phyloP scores from a whole-genome alignment of 2,113 vertebrate species.

The Acinonyx jubatus region DNA sequence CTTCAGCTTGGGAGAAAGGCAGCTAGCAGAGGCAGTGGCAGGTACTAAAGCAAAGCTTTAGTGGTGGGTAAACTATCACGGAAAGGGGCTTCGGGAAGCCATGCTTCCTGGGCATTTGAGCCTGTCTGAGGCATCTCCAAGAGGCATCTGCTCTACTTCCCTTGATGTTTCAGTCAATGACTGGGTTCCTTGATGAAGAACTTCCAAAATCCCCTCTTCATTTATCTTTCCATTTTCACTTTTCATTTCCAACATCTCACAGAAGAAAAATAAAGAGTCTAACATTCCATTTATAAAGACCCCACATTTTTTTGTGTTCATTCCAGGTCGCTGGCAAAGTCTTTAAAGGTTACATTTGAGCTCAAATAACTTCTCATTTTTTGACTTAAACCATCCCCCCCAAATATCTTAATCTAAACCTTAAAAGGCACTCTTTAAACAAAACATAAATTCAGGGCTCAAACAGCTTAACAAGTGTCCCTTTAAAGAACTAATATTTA shows the following conservation, averaged over 20 bases:
- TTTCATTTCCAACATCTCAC: slow-evolving; percentile 54
- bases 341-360: background rate
- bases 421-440: slow-evolving; percentile 54
- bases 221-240: slow-evolving; percentile 38
- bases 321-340: slow-evolving; percentile 24
- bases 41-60: background rate
- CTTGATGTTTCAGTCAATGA: background rate
- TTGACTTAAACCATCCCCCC: background rate
- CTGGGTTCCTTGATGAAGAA: background rate
- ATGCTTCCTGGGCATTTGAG: background rate
- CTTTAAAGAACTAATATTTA: slow-evolving; percentile 59
- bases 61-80: accelerated
- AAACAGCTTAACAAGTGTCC: background rate
- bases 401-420: background rate
- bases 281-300: background rate
- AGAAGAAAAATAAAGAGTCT: background rate
- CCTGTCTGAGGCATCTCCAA: background rate
- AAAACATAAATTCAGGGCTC: slow-evolving; percentile 47
- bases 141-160: background rate
- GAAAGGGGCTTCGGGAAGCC: background rate
- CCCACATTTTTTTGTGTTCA: background rate
- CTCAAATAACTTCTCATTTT: slow-evolving; percentile 23
- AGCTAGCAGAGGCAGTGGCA: background rate
- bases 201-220: background rate
- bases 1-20: background rate